These are phyloP conservation scores for Heliocidaris tuberculata DNA, from an alignment of 35 echinoderm and acorn worm genomes.

Conservation along the genomic window DNA sequence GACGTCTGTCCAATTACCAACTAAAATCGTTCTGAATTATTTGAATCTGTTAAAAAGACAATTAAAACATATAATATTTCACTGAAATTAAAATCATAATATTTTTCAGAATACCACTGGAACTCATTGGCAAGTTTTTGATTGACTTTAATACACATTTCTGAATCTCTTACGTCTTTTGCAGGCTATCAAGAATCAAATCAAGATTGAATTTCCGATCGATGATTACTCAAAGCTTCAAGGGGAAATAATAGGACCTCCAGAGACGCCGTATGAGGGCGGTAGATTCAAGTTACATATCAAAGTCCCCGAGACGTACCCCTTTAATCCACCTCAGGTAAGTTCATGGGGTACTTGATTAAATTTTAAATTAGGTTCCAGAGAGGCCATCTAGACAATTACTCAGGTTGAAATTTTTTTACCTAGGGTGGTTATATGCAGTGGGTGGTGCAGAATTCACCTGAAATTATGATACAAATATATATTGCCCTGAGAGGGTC, in stretches of 20 bases:
- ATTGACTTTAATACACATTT: not conserved
- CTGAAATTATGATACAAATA: too few species aligned
- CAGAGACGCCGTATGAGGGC: constrained; percentile 91
- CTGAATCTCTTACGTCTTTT: not conserved
- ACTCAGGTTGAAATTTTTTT: not conserved
- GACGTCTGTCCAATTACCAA: too few species aligned
- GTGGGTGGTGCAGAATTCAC: too few species aligned
- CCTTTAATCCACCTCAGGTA: constrained; percentile 99
- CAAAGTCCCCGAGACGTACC: constrained; percentile 93
- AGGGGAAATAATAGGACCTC: constrained; percentile 88
- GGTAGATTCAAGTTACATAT: constrained; percentile 86
- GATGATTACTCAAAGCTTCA: constrained; percentile 63
- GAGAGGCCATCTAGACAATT: not conserved
- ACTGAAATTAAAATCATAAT: too few species aligned
- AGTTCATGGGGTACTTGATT: not conserved
- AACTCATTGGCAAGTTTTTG: not conserved
- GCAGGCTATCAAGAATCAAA: constrained; percentile 67
- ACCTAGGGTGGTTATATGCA: too few species aligned
- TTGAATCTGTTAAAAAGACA: too few species aligned
- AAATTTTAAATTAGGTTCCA: not conserved
- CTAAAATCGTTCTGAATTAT: too few species aligned
- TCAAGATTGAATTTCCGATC: constrained; percentile 58
- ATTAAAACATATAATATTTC: too few species aligned
- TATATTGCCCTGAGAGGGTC: too few species aligned
- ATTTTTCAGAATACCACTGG: too few species aligned